Percentiles rank a stretch among this genome's conserved stretches.
phyloP scores from a whole-genome alignment of 2,113 vertebrate species.

The Nerophis ophidion region DNA sequence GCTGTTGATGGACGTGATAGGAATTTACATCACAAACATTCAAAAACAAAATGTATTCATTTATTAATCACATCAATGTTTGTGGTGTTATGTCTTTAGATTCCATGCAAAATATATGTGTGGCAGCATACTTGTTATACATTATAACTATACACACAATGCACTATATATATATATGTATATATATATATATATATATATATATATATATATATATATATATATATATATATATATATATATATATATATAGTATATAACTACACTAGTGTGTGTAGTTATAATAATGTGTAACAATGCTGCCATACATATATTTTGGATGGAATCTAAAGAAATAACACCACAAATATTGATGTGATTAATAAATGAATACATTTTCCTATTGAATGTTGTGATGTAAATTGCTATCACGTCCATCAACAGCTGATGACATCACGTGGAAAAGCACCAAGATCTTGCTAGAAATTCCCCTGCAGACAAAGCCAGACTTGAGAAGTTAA shows the following conservation, averaged over 20 bases:
- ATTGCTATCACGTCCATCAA: conserved; percentile 36
- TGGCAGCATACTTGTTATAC: too few relatives aligned
- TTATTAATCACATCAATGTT: conserved; percentile 26
- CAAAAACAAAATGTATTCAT: conserved; percentile 7
- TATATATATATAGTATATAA: too few relatives aligned
- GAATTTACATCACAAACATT: conserved; percentile 48
- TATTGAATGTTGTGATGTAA: conserved; percentile 40
- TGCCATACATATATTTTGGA: too few relatives aligned
- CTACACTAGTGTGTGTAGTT: too few relatives aligned
- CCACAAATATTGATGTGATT: conserved; percentile 24
- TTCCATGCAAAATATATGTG: too few relatives aligned
- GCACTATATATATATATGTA: too few relatives aligned
- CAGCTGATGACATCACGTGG: not conserved
- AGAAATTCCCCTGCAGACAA: not conserved
- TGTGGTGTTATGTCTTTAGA: conserved; percentile 1
- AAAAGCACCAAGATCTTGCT: not conserved
- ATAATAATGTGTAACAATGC: too few relatives aligned
- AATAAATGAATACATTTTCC: conserved; percentile 13
- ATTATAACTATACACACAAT: too few relatives aligned
- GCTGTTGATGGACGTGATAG: conserved; percentile 26
- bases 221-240: too few relatives aligned
- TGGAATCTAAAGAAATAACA: too few relatives aligned
- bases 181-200: too few relatives aligned
- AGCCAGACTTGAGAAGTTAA: conserved; percentile 23
- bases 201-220: too few relatives aligned